Base-by-base conservation (phyloP, 2,797 vertebrate species). In the Onychomys torridus region DNA sequence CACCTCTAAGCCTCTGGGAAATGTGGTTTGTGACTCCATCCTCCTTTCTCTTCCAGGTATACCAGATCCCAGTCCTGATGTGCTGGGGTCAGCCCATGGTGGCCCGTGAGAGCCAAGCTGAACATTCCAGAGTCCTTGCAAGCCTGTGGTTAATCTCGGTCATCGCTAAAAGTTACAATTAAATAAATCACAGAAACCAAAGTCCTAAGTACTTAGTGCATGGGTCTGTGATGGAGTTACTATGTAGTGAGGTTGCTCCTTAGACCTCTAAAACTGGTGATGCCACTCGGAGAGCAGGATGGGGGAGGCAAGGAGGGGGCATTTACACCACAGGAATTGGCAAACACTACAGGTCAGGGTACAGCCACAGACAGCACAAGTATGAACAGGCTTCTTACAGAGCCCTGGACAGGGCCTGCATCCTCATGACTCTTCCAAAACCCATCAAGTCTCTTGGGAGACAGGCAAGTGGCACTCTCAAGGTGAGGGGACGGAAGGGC, bases 231-330 rank as follows among this genome's bases (percentile, higher is more conserved):
- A 67, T 37, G 61, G 77, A 61, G 40, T 3, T 61, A 57, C 49
- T 21, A 0, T 0, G 1, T 4, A 4, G 6, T 1, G n/a, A 14
- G 52, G 1, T 2, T 23, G 34, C 37, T 27, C 2, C 78, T 63
- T 49, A 32, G 27, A 27, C 8, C 0, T 21, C 29, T 23, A 6
- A 9, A 34, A 13, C 40, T 10, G 1, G 43, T 0, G 46, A 27
- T 0, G 1, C n/a, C 82, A 19, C 0, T 5, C 2, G 27, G 78
- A 69, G 3, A 63, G 40, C 76, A 11, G 6, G 23, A 32, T 57
- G 40, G 6, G 40, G 6, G 2, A 6, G 37, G 32, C 17, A 0
- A 0, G 6, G 65, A 0, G 4, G 67, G 4, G 63, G 9, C 25
- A 13, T n/a, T 71, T 55, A 87, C 0, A 12, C 84, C 69, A 40